A percentile compares a stretch with the other conserved stretches of the same genome.
These are phyloP conservation scores for Sphyrna mokarran DNA, from an alignment of 2,113 vertebrate species.

Conservation along the genomic window DNA sequence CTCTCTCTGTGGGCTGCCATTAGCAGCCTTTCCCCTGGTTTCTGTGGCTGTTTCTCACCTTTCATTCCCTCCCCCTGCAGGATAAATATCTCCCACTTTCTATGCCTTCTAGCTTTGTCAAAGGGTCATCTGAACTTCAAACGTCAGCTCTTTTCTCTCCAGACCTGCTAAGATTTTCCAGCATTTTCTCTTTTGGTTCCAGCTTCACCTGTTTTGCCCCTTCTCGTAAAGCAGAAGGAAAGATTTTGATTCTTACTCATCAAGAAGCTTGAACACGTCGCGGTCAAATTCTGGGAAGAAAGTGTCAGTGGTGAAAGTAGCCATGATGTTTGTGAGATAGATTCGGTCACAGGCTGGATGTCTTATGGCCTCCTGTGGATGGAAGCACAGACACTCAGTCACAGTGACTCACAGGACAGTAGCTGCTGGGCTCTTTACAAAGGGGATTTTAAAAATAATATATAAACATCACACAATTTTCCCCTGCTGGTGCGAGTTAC, in stretches of 20 bases:
- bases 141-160: too few species aligned
- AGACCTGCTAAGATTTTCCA: too few species aligned
- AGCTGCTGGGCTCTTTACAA: not conserved
- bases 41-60: too few species aligned
- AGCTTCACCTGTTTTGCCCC: too few species aligned
- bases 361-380: conserved; percentile 52
- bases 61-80: too few species aligned
- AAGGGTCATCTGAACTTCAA: too few species aligned
- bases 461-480: not conserved
- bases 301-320: conserved; percentile 60
- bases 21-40: too few species aligned
- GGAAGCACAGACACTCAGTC: not conserved
- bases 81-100: too few species aligned
- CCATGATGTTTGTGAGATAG: conserved; percentile 65
- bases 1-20: too few species aligned
- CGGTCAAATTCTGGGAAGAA: conserved; percentile 65
- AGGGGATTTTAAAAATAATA: not conserved
- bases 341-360: conserved; percentile 66
- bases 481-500: not conserved
- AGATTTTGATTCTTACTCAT: conserved; percentile 46
- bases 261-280: conserved; percentile 52
- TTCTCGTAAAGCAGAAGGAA: not conserved
- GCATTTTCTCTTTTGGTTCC: too few species aligned
- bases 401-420: not conserved
- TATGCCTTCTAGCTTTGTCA: too few species aligned